Evolutionary conservation across 2,113 vertebrate species (phyloP), one percentile per base, ranked within the genome.

Genomic region (Dipodomys spectabilis): DNA sequence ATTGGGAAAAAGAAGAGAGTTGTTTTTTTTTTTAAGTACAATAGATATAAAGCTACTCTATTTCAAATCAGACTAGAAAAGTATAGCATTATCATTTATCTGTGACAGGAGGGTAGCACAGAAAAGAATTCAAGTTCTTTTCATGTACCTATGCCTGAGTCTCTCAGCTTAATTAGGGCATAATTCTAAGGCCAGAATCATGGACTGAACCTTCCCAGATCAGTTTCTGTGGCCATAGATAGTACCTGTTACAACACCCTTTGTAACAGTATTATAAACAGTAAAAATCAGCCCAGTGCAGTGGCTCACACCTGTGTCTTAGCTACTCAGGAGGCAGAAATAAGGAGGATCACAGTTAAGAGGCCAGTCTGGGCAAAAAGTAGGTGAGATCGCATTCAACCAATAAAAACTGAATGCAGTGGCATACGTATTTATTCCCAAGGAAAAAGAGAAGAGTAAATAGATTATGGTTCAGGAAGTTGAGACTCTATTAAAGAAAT

Each of bases 1-100:
- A 72, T 27, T 78, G 28, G 75, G 44, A 74, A 82, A 28, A 75
- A 77, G 12, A 67, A 23, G 9, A 49, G 1, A 78, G 88, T 39
- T 39, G 0, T 39, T 39, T 39, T 3, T 39, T 39, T 39, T 39
- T 39, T 39, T 39, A 90, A 80, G 65, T 32, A 22, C 25, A 49
- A 30, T 7, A 28, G 13, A 45, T 32, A 88, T 25, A 94, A 78
- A 94, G 72, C 32, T 8, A 20, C 15, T 82, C 82, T 71, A 68
- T n/a, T 65, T 93, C 57, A 89, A 87, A 71, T 25, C 15, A 10
- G n/a, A 85, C 60, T 82, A n/a, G 44, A 91, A 88, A 90, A 91
- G 77, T 64, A 72, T 0, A 60, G 81, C 13, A 6, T 62, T 45
- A 72, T 25, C 25, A 53, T 78, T 84, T 64, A 22, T 27, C 5